Percentiles rank a stretch among this genome's conserved stretches.
Evolutionary conservation across 1,140 invertebrate species (phyloP).

Genomic region (Cyphomyrmex costatus): DNA sequence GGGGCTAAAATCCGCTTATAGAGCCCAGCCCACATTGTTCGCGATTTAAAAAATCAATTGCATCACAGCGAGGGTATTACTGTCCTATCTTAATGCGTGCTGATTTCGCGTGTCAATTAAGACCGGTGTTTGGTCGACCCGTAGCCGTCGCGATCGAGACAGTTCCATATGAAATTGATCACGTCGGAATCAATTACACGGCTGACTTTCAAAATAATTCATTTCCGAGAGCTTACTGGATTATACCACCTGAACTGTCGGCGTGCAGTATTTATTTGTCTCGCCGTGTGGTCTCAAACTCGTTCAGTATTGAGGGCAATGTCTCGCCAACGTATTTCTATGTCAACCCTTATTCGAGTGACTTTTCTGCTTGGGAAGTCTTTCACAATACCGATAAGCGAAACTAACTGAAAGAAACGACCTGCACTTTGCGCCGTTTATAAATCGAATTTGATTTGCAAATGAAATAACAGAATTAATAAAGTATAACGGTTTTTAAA

Average conservation of each 20-base stretch:
- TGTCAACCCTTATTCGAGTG: slow-evolving; percentile 6
- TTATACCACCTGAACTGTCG: slow-evolving; percentile 11
- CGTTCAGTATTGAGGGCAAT: slow-evolving; percentile 25
- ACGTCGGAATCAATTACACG: slow-evolving; percentile 70
- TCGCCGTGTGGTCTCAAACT: slow-evolving; percentile 23
- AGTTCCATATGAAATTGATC: slow-evolving; percentile 60
- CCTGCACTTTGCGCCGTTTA: background rate
- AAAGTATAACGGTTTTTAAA: too few species aligned
- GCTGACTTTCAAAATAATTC: slow-evolving; percentile 64
- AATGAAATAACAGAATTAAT: background rate
- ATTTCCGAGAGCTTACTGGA: slow-evolving; percentile 34
- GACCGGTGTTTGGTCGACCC: background rate
- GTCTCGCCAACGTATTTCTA: background rate
- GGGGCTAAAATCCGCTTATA: slow-evolving; percentile 9
- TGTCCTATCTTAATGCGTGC: slow-evolving; percentile 1
- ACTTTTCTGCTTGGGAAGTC: slow-evolving; percentile 1
- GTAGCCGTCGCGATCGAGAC: background rate
- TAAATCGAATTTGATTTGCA: slow-evolving; percentile 3
- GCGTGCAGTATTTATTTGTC: slow-evolving; percentile 61
- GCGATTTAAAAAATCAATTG: slow-evolving; percentile 14
- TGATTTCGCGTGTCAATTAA: slow-evolving; percentile 66
- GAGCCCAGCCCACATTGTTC: background rate
- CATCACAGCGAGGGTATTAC: background rate
- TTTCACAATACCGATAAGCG: slow-evolving; percentile 13
- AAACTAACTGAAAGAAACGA: slow-evolving; percentile 22